phyloP scores from a whole-genome alignment of 2,113 vertebrate genomes.

The Ondatra zibethicus region DNA sequence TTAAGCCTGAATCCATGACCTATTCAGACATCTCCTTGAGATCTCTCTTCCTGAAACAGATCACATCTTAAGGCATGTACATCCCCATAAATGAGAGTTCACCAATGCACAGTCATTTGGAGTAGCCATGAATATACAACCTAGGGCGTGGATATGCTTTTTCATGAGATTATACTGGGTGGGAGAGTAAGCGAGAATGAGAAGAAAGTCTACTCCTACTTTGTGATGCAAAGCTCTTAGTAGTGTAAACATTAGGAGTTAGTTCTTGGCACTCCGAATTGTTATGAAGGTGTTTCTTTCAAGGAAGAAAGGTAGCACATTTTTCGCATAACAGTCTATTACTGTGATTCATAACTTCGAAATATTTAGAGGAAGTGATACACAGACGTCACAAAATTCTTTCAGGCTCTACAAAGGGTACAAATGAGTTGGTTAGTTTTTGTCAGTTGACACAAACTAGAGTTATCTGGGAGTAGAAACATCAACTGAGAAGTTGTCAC shows the following conservation, averaged over 20 bases:
- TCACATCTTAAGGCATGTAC: background rate
- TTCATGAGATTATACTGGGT: background rate
- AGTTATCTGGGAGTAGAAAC: background rate
- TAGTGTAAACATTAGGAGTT: background rate
- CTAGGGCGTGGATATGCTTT: background rate
- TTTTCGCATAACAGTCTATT: slow-evolving; percentile 13
- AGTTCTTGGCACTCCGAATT: background rate
- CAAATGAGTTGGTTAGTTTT: background rate
- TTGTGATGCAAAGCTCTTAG: background rate
- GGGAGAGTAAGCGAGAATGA: background rate
- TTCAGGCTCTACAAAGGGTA: background rate
- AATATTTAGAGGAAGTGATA: slow-evolving; percentile 32
- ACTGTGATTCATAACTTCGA: background rate
- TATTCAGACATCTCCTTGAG: background rate
- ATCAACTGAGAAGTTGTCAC: background rate
- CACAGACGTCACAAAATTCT: background rate
- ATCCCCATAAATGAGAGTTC: background rate
- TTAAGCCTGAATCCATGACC: background rate
- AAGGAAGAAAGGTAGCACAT: background rate
- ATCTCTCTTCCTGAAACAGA: background rate
- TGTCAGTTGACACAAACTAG: background rate
- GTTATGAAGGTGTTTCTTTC: background rate
- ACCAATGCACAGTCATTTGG: background rate
- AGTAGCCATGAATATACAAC: background rate
- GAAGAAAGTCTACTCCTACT: background rate